These are phyloP conservation scores for Zhuqinia jingwanae DNA, from an alignment of 2,888 invertebrate species.

Conservation along the genomic window DNA sequence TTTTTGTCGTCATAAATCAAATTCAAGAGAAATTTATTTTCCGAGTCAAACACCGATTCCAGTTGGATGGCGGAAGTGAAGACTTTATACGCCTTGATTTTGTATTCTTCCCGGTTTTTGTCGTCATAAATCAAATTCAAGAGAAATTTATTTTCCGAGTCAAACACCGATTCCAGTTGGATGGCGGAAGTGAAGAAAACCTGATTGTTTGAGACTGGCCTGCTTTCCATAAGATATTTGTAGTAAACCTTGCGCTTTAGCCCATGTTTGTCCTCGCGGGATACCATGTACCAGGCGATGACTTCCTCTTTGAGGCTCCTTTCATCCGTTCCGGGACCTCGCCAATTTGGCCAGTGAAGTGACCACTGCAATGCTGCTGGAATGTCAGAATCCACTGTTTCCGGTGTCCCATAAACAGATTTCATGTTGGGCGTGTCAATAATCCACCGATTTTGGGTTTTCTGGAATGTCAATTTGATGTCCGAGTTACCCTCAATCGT, in stretches of 20 bases:
- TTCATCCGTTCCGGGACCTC: conserved; percentile 26
- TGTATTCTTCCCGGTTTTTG: not conserved
- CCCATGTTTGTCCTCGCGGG: conserved; percentile 12
- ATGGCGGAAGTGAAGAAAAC: conserved; percentile 16
- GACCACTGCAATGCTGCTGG: not conserved
- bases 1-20: not conserved
- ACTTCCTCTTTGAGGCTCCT: not conserved
- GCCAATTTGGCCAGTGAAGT: conserved; percentile 17
- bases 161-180: not conserved
- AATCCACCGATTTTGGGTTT: not conserved
- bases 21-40: not conserved
- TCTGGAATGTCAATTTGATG: not conserved
- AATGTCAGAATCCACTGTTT: not conserved
- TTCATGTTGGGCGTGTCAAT: not conserved
- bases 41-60: not conserved
- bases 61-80: conserved; percentile 22
- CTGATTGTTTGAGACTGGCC: too few relatives aligned
- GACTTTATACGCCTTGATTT: not conserved
- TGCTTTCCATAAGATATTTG: too few relatives aligned
- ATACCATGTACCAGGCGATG: conserved; percentile 35
- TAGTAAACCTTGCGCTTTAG: not conserved
- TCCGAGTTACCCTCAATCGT: not conserved
- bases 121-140: not conserved
- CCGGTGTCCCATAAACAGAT: not conserved
- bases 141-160: not conserved